Conservation (phyloP, 2,797 vertebrate genomes). For the Sebastes nivosus region DNA sequence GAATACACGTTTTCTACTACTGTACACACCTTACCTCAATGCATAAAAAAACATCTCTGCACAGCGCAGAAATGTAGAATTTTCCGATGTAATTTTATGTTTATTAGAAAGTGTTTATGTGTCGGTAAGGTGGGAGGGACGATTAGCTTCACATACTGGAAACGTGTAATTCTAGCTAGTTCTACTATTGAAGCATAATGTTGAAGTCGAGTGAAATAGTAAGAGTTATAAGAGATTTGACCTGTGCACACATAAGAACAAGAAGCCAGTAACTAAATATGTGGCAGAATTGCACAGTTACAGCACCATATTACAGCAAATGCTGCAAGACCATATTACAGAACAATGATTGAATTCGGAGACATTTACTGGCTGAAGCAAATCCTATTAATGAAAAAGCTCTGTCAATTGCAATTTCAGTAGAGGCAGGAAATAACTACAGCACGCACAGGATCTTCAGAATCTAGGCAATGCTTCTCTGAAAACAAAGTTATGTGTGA, state of each 20-base stretch:
- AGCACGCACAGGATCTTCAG: neutral
- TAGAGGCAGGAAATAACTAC: neutral
- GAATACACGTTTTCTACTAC: neutral
- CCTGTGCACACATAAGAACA: neutral
- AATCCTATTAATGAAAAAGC: slow-evolving; percentile 15
- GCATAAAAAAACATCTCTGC: neutral
- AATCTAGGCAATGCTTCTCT: neutral
- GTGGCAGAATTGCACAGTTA: neutral
- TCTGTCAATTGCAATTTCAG: neutral
- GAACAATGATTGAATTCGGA: slow-evolving; percentile 20
- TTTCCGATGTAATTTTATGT: neutral
- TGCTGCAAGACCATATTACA: slow-evolving; percentile 11
- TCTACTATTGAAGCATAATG: neutral
- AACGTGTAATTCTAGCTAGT: neutral
- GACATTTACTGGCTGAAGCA: slow-evolving; percentile 13
- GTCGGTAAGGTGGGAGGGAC: too few relatives aligned
- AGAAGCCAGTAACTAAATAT: neutral
- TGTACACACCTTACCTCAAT: slow-evolving; percentile 4
- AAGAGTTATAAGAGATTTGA: neutral
- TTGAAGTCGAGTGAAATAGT: neutral
- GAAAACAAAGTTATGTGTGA: neutral
- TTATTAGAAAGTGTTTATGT: neutral
- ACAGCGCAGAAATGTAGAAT: neutral
- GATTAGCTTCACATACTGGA: neutral
- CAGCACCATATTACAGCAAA: neutral